Evolutionary conservation across 2,888 invertebrate species (phyloP).

Genomic region (Pardosa pseudoannulata): DNA sequence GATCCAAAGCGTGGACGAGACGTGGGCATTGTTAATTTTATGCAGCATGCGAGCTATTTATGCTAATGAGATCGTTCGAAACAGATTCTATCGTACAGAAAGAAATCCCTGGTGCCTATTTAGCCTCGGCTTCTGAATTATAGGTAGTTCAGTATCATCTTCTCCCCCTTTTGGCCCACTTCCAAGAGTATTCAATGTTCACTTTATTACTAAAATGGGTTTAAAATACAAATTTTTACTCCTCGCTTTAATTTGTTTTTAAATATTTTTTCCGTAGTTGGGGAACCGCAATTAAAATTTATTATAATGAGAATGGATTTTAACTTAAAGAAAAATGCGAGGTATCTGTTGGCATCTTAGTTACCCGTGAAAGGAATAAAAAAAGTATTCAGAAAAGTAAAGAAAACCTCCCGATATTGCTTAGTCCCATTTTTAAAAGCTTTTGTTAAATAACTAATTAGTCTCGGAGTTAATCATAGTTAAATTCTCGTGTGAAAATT

Average conservation of each 20-base stretch:
- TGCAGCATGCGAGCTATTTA: not conserved
- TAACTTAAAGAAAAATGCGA: no score
- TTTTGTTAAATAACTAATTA: no score
- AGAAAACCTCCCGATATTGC: no score
- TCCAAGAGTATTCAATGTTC: constrained; percentile 3
- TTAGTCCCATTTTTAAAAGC: no score
- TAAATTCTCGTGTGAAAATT: no score
- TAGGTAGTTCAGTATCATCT: not conserved
- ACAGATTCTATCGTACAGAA: not conserved
- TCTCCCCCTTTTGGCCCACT: not conserved
- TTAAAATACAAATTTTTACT: constrained; percentile 4
- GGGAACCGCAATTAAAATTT: constrained; percentile 6
- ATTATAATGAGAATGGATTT: not conserved
- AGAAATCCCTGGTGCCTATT: constrained; percentile 2
- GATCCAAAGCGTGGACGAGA: not conserved
- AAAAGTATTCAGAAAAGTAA: no score
- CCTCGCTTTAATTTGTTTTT: not conserved
- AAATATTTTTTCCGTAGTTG: not conserved
- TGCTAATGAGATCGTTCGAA: not conserved
- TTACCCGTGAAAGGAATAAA: no score
- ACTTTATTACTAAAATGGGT: not conserved
- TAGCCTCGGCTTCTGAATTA: not conserved
- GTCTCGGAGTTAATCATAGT: no score
- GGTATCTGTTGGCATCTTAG: no score
- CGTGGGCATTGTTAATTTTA: not conserved